A percentile compares a stretch with the other conserved stretches of the same genome.
Evolutionary conservation across 2,797 vertebrate species (phyloP).

Genomic region (Siniperca undulata): DNA sequence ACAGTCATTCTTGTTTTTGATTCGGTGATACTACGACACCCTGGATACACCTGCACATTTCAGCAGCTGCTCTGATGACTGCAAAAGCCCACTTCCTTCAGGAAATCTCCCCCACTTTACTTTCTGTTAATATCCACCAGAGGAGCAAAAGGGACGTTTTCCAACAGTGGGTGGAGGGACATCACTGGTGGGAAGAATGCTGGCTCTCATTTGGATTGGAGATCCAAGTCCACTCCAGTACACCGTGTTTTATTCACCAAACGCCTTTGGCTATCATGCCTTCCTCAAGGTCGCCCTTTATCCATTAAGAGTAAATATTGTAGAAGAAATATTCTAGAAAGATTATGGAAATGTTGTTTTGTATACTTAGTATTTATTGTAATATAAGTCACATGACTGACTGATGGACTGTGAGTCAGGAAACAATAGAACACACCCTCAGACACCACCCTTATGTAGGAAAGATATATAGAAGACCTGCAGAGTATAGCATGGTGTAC

Average conservation of each 20-base stretch:
- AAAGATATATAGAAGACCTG: neutral
- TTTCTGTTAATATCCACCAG: constrained; percentile 40
- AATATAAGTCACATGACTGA: neutral
- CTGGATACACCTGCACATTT: constrained; percentile 30
- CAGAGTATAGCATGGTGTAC: neutral
- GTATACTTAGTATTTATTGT: neutral
- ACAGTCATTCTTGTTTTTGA: constrained; percentile 34
- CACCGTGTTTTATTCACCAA: neutral
- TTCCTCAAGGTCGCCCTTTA: too few species aligned
- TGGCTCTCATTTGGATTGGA: constrained; percentile 31
- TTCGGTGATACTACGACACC: constrained; percentile 3
- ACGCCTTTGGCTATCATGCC: neutral
- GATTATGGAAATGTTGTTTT: neutral
- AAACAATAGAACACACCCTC: neutral
- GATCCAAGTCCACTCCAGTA: neutral
- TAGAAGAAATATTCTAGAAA: neutral
- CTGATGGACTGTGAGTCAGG: neutral
- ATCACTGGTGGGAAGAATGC: constrained; percentile 11
- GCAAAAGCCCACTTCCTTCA: constrained; percentile 69
- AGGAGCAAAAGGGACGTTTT: constrained; percentile 28
- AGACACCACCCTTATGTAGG: neutral
- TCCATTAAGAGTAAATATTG: neutral
- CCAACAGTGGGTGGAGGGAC: constrained; percentile 52
- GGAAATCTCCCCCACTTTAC: constrained; percentile 65
- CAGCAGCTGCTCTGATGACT: constrained; percentile 62